Conservation (phyloP, 2,797 vertebrate genomes). For the Coccyzus lansbergi region DNA sequence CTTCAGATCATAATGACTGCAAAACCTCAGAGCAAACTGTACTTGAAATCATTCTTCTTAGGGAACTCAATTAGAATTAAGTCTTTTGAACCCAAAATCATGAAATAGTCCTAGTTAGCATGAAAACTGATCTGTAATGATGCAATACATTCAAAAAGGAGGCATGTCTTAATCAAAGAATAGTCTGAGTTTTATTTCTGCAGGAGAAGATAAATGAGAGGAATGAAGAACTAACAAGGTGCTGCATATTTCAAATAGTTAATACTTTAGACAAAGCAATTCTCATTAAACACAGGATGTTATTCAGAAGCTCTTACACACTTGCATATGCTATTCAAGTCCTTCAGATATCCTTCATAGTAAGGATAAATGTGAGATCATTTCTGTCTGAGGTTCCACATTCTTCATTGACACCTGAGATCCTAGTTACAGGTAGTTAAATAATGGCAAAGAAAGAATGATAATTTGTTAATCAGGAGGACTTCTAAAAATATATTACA, state of each 20-base stretch:
- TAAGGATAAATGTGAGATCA: background rate
- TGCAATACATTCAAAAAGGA: background rate
- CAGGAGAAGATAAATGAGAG: background rate
- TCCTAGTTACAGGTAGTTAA: background rate
- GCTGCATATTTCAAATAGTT: background rate
- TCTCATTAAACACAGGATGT: background rate
- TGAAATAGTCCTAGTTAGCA: background rate
- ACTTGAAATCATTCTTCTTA: conserved; percentile 1
- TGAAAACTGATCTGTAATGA: background rate
- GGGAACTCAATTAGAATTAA: background rate
- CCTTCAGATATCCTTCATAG: background rate
- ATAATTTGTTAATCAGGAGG: background rate
- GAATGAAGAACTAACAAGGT: background rate
- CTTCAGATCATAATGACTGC: conserved; percentile 21
- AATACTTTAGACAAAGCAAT: background rate
- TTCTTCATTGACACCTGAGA: background rate
- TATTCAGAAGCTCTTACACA: background rate
- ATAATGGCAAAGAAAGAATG: background rate
- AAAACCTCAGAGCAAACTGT: conserved; percentile 20
- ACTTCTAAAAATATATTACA: background rate
- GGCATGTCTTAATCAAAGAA: background rate
- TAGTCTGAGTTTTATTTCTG: background rate
- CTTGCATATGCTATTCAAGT: background rate
- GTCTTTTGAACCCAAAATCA: background rate
- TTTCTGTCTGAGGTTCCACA: background rate